Percentiles rank a stretch among this genome's conserved stretches.
Evolutionary conservation across 2,797 vertebrate genomes (phyloP).

Genomic region (Xiphophorus birchmanni): DNA sequence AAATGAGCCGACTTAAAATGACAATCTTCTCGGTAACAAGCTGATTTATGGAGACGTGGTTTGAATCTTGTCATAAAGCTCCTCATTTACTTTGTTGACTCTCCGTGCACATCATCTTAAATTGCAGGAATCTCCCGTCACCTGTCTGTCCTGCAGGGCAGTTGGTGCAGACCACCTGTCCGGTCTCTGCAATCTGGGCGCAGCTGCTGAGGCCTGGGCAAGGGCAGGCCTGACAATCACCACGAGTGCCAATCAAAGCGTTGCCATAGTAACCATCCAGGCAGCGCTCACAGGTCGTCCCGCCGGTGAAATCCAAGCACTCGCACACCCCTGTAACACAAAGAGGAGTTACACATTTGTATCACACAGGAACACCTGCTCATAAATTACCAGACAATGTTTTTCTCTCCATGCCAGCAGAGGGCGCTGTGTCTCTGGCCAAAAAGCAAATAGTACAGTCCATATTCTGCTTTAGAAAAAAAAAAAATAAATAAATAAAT

Average conservation of each 20-base stretch:
- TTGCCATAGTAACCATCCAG: constrained; percentile 88
- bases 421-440: constrained; percentile 73
- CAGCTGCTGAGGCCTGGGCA: constrained; percentile 87
- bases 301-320: constrained; percentile 87
- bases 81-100: constrained; percentile 12
- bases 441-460: constrained; percentile 25
- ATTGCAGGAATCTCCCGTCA: constrained; percentile 60
- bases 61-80: constrained; percentile 26
- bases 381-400: background rate
- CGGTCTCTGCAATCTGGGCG: constrained; percentile 69
- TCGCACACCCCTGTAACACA: constrained; percentile 84
- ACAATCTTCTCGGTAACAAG: constrained; percentile 8
- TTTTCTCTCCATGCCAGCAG: constrained; percentile 57
- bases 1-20: constrained; percentile 15
- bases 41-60: constrained; percentile 15
- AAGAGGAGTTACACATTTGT: constrained; percentile 20
- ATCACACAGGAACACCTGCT: constrained; percentile 29
- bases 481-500: background rate
- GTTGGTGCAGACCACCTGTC: constrained; percentile 90
- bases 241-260: constrained; percentile 78
- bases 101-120: constrained; percentile 12
- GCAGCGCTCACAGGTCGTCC: constrained; percentile 88
- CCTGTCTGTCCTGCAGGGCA: constrained; percentile 89
- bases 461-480: constrained; percentile 12
- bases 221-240: constrained; percentile 88